Conservation (phyloP, 2,888 invertebrate species). For the Sinodicranocentrus sp. region DNA sequence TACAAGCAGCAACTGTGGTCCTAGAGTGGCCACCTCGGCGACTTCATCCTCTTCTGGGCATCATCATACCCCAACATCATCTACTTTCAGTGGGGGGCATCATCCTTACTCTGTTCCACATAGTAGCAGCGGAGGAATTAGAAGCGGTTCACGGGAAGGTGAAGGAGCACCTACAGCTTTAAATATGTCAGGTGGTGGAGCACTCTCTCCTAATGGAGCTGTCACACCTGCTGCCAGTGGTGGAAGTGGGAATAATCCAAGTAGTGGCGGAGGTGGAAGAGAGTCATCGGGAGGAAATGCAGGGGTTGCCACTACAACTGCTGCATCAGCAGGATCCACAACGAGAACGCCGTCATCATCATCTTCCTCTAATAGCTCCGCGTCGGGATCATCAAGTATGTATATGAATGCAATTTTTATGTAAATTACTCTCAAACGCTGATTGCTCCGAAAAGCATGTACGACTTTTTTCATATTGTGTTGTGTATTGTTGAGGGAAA, state of each 20-base stretch:
- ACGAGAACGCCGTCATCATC: constrained; percentile 63
- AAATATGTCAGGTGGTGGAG: constrained; percentile 49
- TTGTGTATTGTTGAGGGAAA: no score
- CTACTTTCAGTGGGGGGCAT: not conserved
- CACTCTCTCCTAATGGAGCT: constrained; percentile 57
- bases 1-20: constrained; percentile 55
- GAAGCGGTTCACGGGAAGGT: not conserved
- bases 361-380: constrained; percentile 63
- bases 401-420: constrained; percentile 12
- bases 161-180: constrained; percentile 3
- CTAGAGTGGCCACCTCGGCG: constrained; percentile 5
- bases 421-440: not conserved
- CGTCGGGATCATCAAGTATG: constrained; percentile 60
- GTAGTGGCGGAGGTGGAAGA: constrained; percentile 23
- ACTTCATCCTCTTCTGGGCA: not conserved
- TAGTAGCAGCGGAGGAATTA: not conserved
- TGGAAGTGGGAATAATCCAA: constrained; percentile 21
- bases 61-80: not conserved
- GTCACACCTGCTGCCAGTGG: constrained; percentile 50
- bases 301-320: constrained; percentile 22
- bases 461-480: no score
- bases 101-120: constrained; percentile 1
- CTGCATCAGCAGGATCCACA: constrained; percentile 33
- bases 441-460: not conserved
- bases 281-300: constrained; percentile 42